These are phyloP conservation scores for Balanococcus diminutus DNA, from an alignment of 2,888 invertebrate species.

Conservation along the genomic window DNA sequence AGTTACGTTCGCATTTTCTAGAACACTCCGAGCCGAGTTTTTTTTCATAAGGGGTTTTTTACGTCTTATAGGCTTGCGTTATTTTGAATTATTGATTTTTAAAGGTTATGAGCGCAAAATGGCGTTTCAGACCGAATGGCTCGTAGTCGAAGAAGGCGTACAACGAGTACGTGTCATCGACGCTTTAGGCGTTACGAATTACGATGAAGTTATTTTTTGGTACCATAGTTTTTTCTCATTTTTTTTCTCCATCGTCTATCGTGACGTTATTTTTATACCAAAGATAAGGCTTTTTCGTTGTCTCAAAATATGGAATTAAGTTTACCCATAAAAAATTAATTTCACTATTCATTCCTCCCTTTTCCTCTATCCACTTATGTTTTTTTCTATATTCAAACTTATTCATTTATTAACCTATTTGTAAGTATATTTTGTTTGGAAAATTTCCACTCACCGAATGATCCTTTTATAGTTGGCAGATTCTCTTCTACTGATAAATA, in stretches of 20 bases:
- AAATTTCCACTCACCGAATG: background rate
- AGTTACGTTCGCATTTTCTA: conserved; percentile 49
- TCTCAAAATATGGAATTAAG: background rate
- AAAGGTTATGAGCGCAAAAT: conserved; percentile 43
- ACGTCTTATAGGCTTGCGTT: conserved; percentile 24
- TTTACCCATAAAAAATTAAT: too few species aligned
- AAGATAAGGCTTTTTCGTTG: background rate
- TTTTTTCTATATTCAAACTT: background rate
- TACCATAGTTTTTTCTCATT: background rate
- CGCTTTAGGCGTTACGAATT: background rate
- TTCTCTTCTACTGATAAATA: background rate
- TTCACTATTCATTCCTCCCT: too few species aligned
- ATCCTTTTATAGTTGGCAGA: background rate
- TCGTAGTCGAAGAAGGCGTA: background rate
- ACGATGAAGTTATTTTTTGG: background rate
- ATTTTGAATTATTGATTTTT: conserved; percentile 43
- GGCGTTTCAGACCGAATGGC: conserved; percentile 1
- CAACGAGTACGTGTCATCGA: background rate
- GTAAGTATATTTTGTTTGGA: background rate
- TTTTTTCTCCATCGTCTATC: background rate
- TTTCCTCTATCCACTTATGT: background rate
- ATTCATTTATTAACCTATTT: too few species aligned
- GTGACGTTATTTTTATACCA: background rate
- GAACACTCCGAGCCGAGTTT: conserved; percentile 8
- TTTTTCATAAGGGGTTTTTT: conserved; percentile 17